A percentile compares a stretch with the other conserved stretches of the same genome.
These are phyloP conservation scores for Brachionichthys hirsutus DNA, from an alignment of 2,113 vertebrate species.

Conservation along the genomic window DNA sequence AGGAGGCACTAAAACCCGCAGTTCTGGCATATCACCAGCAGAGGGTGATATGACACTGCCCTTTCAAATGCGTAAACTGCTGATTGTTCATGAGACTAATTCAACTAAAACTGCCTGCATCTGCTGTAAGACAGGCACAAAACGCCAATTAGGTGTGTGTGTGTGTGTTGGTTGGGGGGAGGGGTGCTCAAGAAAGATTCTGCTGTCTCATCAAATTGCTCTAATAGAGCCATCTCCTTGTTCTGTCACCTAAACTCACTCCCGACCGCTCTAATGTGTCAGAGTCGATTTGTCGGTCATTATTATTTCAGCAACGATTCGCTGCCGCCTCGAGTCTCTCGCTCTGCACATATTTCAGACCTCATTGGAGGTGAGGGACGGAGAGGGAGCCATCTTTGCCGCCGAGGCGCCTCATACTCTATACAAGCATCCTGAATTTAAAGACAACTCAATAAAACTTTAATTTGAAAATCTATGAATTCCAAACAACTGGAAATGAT, in stretches of 20 bases:
- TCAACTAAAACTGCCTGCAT: constrained; percentile 58
- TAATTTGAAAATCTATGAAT: too few relatives aligned
- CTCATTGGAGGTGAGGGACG: constrained; percentile 6
- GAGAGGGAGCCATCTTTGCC: neutral
- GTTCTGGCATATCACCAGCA: constrained; percentile 27
- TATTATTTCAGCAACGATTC: constrained; percentile 69
- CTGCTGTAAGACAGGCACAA: constrained; percentile 63
- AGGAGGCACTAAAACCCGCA: neutral
- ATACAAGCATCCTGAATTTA: neutral
- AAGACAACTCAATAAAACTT: neutral
- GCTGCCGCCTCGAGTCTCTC: constrained; percentile 3
- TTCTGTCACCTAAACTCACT: constrained; percentile 20
- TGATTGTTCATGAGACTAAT: constrained; percentile 73
- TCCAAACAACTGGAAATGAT: too few relatives aligned
- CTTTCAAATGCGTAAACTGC: neutral
- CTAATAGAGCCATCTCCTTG: constrained; percentile 28
- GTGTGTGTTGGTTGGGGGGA: constrained; percentile 28
- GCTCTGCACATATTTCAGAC: constrained; percentile 25
- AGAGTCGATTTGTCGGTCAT: constrained; percentile 54
- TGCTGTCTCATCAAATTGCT: constrained; percentile 71
- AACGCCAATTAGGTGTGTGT: constrained; percentile 72
- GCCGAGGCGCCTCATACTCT: too few relatives aligned
- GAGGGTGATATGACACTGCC: constrained; percentile 59
- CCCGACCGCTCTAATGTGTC: constrained; percentile 48
- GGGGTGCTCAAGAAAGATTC: constrained; percentile 39